Evolutionary conservation across 2,888 invertebrate species (phyloP), one percentile per base, ranked within the genome.

Genomic region (Pristionchus mayeri): DNA sequence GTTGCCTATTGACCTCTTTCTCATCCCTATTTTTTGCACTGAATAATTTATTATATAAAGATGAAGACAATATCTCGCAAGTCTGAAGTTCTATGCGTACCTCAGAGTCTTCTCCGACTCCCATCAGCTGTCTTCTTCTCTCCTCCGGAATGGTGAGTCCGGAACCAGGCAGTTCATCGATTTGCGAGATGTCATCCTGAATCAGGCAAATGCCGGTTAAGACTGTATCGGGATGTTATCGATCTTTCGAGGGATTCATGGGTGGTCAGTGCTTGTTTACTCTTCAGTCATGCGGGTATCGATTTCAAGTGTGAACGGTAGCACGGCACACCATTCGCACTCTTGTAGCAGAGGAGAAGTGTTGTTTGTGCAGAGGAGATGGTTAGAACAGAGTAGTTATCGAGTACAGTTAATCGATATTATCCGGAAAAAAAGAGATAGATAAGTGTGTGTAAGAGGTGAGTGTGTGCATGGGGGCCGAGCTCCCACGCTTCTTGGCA

Each of bases 101-200:
- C 81, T 87, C 88, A 85, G 86, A 86, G 82, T 87, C 88, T 67
- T 86, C 88, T 63, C 87, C 89, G 34, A 90, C 84, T 83, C 87
- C 87, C 86, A 92, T 88, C 86, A 92, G 87, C 87, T 92, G 90
- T 78, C 88, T 87, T 50, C 91, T 89, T 75, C 91, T 90, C 86
- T 90, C 90, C 82, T 90, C 90, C 80, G 91, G 90, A 87, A 92
- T 92, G 85, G 89, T 87, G 84, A 92, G 89, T 67, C 91, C 91
- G 85, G 91, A 91, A 78, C 87, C 88, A 27, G 91, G 91, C 75
- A 91, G 87, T 87, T 90, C 91, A 88, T 91, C 91, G 85, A 87
- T 85, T 82, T 89, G 88, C 85, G 89, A 88, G 85, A 87, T 86
- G 87, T 89, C 86, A 76, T 84, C 78, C 81, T 85, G 52, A 44